Evolutionary conservation across 2,113 vertebrate species (phyloP).

Genomic region (Cettia cetti): DNA sequence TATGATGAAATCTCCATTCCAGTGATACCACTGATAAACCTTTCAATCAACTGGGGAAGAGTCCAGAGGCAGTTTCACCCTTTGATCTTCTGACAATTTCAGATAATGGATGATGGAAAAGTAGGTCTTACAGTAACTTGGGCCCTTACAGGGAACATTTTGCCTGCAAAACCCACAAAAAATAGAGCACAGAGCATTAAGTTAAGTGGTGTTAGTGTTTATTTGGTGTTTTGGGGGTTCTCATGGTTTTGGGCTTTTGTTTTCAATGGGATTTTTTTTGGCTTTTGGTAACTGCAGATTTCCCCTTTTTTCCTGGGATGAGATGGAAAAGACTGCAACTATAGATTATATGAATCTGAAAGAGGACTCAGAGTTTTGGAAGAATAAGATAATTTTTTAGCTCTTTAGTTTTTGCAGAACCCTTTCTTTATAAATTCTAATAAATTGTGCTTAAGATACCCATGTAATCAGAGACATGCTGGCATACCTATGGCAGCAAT

Average conservation of each 20-base stretch:
- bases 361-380: not conserved
- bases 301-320: not conserved
- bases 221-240: not conserved
- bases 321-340: not conserved
- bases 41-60: not conserved
- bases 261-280: fast-evolving
- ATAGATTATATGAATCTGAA: not conserved
- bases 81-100: not conserved
- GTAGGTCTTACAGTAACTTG: not conserved
- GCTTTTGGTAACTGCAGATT: not conserved
- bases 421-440: not conserved
- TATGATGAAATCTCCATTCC: constrained; percentile 20
- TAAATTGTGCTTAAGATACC: not conserved
- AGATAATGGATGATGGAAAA: not conserved
- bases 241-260: not conserved
- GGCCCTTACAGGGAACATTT: not conserved
- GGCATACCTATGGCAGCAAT: not conserved
- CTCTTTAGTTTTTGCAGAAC: not conserved
- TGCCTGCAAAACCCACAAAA: not conserved
- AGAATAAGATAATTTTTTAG: not conserved
- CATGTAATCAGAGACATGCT: not conserved
- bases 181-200: not conserved
- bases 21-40: not conserved
- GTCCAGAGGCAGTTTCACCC: not conserved
- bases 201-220: not conserved